Percentiles rank a stretch among this genome's conserved stretches.
Conservation (phyloP, 2,113 vertebrate species). For the Accipiter cooperii region DNA sequence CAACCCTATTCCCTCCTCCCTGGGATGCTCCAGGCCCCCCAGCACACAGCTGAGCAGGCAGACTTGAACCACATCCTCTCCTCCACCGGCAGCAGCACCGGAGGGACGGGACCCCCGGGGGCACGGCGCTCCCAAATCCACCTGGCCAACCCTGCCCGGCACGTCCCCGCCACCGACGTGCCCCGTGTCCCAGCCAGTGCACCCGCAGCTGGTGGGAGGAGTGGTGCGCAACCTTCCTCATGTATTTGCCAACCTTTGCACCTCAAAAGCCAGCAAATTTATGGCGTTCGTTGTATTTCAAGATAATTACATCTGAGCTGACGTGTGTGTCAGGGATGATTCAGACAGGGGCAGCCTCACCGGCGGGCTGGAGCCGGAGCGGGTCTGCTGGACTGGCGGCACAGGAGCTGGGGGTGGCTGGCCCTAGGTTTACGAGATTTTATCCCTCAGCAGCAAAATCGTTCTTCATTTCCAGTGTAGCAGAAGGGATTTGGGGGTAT, state of each 20-base stretch:
- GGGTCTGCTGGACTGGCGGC: not conserved
- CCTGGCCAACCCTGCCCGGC: not conserved
- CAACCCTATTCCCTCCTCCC: not conserved
- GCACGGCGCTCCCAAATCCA: not conserved
- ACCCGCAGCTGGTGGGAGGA: not conserved
- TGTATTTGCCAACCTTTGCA: not conserved
- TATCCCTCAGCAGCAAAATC: not conserved
- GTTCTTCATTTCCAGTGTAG: not conserved
- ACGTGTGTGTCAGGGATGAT: not conserved
- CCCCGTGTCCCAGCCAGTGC: accelerated
- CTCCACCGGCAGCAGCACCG: accelerated
- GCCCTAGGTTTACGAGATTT: not conserved
- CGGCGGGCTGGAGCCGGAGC: not conserved
- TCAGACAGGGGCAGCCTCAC: not conserved
- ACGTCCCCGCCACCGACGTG: accelerated
- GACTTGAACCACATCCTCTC: accelerated
- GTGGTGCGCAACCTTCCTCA: not conserved
- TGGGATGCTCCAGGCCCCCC: accelerated
- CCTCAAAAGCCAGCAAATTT: not conserved
- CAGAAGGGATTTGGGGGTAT: not conserved
- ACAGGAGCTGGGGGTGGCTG: not conserved
- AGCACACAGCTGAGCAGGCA: not conserved
- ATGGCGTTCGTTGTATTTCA: not conserved
- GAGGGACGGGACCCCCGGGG: accelerated
- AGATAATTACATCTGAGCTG: not conserved